A percentile compares a stretch with the other conserved stretches of the same genome.
phyloP scores from a whole-genome alignment of 1,140 invertebrate species.

The Ditylenchus dipsaci region DNA sequence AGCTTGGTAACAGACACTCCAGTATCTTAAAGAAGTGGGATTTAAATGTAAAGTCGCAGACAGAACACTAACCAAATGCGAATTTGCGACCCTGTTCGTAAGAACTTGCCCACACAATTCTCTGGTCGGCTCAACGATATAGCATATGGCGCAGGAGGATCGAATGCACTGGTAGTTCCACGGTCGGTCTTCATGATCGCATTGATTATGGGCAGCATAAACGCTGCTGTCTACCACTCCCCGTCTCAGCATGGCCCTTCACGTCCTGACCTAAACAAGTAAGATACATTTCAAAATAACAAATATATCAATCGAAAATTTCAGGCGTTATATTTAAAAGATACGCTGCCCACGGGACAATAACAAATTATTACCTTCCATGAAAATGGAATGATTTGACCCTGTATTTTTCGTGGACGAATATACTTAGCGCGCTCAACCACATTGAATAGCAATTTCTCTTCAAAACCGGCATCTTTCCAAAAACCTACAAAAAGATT shows the following conservation, averaged over 20 bases:
- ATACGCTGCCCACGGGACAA: no score
- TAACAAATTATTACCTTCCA: constrained; percentile 18
- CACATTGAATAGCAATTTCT: constrained; percentile 11
- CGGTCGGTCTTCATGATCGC: not conserved
- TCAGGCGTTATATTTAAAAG: no score
- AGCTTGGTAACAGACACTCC: not conserved
- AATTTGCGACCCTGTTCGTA: constrained; percentile 4
- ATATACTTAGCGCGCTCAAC: constrained; percentile 17
- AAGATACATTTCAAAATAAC: no score
- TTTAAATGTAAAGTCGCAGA: not conserved
- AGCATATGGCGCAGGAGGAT: not conserved
- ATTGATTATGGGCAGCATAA: constrained; percentile 29
- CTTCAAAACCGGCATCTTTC: not conserved
- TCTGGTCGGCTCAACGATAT: constrained; percentile 4
- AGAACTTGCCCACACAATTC: constrained; percentile 2
- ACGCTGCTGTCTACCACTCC: constrained; percentile 32
- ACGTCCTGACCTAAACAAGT: constrained; percentile 14
- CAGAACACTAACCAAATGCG: not conserved
- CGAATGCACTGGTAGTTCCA: not conserved
- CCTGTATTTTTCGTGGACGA: constrained; percentile 27
- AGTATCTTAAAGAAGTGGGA: not conserved
- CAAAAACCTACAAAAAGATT: no score
- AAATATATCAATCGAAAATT: no score
- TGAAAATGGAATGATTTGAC: constrained; percentile 24
- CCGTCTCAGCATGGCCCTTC: constrained; percentile 27